phyloP scores from a whole-genome alignment of 2,113 vertebrate genomes.

The Phalacrocorax carbo region DNA sequence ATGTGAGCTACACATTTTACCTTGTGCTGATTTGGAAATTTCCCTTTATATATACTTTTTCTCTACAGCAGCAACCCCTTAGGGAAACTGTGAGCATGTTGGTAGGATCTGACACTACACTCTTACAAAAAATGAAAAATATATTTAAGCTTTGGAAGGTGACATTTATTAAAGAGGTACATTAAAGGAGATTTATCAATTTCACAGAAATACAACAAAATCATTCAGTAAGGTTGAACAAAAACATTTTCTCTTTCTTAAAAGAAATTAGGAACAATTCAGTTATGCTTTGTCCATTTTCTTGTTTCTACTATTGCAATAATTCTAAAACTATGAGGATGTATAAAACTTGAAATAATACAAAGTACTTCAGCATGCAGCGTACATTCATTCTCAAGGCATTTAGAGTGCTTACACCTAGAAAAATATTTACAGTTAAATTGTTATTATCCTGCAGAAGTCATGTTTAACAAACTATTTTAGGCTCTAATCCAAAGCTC shows the following conservation, averaged over 20 bases:
- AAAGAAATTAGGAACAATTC: neutral
- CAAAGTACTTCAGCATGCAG: neutral
- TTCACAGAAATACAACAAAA: neutral
- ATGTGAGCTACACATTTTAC: neutral
- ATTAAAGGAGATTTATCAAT: slow-evolving; percentile 19
- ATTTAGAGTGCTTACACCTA: neutral
- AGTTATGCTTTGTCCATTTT: neutral
- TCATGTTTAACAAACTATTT: neutral
- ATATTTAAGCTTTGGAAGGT: neutral
- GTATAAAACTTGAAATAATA: neutral
- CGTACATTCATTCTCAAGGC: neutral
- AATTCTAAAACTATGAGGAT: neutral
- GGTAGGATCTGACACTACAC: neutral
- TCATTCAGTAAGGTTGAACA: neutral
- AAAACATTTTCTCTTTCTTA: neutral
- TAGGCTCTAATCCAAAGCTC: neutral
- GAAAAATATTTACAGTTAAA: neutral
- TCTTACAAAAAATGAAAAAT: neutral
- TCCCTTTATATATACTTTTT: slow-evolving; percentile 6
- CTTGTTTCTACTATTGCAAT: neutral
- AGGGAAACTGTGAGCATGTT: neutral
- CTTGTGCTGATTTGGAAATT: slow-evolving; percentile 21
- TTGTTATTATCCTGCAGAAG: neutral
- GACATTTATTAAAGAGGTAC: slow-evolving; percentile 21
- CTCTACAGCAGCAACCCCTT: neutral